Evolutionary conservation across 1,140 invertebrate species (phyloP), one percentile per base, ranked within the genome.

Genomic region (Philotrypesis tridentata): DNA sequence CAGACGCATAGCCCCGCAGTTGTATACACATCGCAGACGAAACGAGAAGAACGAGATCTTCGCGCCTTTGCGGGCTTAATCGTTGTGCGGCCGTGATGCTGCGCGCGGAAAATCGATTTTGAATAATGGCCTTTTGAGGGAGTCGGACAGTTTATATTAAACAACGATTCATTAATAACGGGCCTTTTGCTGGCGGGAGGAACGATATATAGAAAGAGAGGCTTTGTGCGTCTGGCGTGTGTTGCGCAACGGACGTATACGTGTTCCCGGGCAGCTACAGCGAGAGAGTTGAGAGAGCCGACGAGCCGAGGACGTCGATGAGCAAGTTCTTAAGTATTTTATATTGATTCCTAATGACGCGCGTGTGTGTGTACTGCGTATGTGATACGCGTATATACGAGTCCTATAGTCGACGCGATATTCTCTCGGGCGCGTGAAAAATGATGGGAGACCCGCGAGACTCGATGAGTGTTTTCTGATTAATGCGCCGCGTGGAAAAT

Each of bases 71-170:
- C n/a, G n/a, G 21, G 48, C 48, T 55, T 55, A 55, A 55, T 55
- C 48, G 21, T n/a, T 55, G 21, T 17, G 48, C 21, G 21, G 21
- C 23, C 31, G 68, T 65, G 8, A 27, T n/a, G n/a, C n/a, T n/a
- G 23, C 33, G 31, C 60, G 29, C 37, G 82, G 61, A 71, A 82
- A 82, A 79, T 79, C 82, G 37, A 83, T 74, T 60, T 74, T 83
- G 63, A 83, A 23, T 33, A 25, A 79, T 79, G 40, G 29, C 1
- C 76, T 37, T 82, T 74, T 67, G 33, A 73, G 27, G 6, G 82
- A 61, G 71, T 65, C 84, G 48, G 81, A 84, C 85, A 79, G 79
- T 83, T 86, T 83, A 79, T 76, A 83, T 86, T 87, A 85, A 83
- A 85, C 82, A 63, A 78, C 74, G 82, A 76, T 80, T 78, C 75